Conservation (phyloP, 2,797 vertebrate species). For the Alauda arvensis region DNA sequence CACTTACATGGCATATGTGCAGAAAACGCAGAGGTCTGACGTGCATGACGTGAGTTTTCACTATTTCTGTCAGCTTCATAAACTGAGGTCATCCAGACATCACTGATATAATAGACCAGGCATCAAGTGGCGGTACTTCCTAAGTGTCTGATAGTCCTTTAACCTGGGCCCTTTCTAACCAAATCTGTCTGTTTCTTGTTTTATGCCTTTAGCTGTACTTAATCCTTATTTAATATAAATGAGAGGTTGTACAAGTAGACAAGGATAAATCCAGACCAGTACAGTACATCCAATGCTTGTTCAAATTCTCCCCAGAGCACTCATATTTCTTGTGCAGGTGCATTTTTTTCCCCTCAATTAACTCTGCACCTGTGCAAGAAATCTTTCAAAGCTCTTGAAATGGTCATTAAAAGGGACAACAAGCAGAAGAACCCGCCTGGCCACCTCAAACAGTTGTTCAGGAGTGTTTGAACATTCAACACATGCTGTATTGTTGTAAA, state of each 20-base stretch:
- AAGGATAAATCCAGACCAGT: neutral
- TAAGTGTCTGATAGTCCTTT: neutral
- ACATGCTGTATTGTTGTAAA: neutral
- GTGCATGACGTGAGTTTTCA: fast-evolving
- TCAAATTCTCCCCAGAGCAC: neutral
- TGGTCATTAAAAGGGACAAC: neutral
- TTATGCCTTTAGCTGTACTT: neutral
- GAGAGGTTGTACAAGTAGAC: neutral
- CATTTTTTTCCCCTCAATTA: neutral
- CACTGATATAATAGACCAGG: neutral
- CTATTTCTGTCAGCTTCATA: neutral
- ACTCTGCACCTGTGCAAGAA: neutral
- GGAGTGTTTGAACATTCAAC: neutral
- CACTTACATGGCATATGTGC: fast-evolving
- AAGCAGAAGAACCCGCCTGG: neutral
- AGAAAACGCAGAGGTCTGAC: neutral
- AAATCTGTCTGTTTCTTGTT: neutral
- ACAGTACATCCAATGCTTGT: neutral
- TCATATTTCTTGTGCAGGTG: neutral
- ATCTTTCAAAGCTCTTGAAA: neutral
- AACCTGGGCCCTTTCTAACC: neutral
- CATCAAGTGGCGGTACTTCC: neutral
- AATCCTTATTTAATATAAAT: neutral
- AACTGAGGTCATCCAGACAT: neutral
- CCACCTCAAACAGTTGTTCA: neutral